phyloP scores from a whole-genome alignment of 2,113 vertebrate genomes.

The Microtus richardsoni region DNA sequence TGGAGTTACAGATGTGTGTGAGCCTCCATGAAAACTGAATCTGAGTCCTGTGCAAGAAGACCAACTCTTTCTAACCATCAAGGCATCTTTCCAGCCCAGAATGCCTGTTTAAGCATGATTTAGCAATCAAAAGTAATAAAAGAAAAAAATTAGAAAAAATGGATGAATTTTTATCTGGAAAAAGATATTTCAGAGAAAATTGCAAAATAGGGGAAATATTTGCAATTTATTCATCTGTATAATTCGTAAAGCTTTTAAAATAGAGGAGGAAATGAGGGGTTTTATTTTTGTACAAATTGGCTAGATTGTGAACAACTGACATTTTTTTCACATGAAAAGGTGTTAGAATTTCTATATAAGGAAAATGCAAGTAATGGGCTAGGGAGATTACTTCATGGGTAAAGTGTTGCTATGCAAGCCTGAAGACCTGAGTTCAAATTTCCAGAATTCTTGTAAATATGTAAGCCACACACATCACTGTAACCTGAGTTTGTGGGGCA shows the following conservation, averaged over 20 bases:
- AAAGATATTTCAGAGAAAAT: not conserved
- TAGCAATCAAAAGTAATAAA: not conserved
- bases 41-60: not conserved
- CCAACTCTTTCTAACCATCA: not conserved
- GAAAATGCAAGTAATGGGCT: not conserved
- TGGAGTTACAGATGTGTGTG: not conserved
- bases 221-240: not conserved
- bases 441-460: not conserved
- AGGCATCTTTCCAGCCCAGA: not conserved
- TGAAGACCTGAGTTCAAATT: not conserved
- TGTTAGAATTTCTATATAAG: not conserved
- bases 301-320: not conserved
- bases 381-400: rapidly evolving
- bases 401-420: not conserved
- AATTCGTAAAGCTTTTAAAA: not conserved
- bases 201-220: not conserved
- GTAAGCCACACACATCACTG: not conserved
- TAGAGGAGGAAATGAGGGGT: not conserved
- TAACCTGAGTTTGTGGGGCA: not conserved
- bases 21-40: not conserved
- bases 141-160: not conserved
- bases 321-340: not conserved
- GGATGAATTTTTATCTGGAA: not conserved
- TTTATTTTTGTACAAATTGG: not conserved
- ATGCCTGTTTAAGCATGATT: not conserved